Conservation (phyloP, 2,797 vertebrate genomes). For the Gymnoscopelus braueri region DNA sequence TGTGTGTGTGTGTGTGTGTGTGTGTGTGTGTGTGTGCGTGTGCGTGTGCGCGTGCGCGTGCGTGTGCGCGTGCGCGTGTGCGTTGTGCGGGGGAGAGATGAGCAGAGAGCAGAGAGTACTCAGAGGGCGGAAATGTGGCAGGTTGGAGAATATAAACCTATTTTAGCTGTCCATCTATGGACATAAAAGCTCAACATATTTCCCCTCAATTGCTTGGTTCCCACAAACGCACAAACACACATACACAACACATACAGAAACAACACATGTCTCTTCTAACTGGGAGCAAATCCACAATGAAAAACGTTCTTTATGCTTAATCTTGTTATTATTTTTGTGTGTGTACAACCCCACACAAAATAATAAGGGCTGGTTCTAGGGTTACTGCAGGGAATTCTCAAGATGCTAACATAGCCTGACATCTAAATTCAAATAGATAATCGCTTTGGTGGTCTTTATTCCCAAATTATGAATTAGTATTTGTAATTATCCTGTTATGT, state of each 20-base stretch:
- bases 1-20: constrained; percentile 18
- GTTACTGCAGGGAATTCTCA: too few relatives aligned
- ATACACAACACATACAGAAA: background rate
- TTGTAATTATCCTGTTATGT: too few relatives aligned
- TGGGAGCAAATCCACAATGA: too few relatives aligned
- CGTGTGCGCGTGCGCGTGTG: constrained; percentile 33
- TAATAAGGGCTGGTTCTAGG: too few relatives aligned
- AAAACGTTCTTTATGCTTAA: too few relatives aligned
- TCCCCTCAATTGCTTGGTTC: constrained; percentile 40
- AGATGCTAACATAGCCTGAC: too few relatives aligned
- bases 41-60: constrained; percentile 47
- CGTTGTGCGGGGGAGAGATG: constrained; percentile 29
- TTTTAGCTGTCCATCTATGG: constrained; percentile 76
- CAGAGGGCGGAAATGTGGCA: constrained; percentile 70
- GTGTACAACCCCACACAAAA: too few relatives aligned
- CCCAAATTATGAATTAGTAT: too few relatives aligned
- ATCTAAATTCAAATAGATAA: too few relatives aligned
- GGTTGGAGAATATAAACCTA: constrained; percentile 66
- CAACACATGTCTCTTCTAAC: background rate
- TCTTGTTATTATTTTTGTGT: too few relatives aligned
- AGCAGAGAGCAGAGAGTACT: constrained; percentile 68
- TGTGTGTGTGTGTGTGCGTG: background rate
- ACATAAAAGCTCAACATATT: constrained; percentile 57
- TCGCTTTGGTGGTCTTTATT: too few relatives aligned
- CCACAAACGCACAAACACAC: constrained; percentile 23